Base-by-base conservation (phyloP, 2,797 vertebrate genomes). In the Phataginus tetradactyla region DNA sequence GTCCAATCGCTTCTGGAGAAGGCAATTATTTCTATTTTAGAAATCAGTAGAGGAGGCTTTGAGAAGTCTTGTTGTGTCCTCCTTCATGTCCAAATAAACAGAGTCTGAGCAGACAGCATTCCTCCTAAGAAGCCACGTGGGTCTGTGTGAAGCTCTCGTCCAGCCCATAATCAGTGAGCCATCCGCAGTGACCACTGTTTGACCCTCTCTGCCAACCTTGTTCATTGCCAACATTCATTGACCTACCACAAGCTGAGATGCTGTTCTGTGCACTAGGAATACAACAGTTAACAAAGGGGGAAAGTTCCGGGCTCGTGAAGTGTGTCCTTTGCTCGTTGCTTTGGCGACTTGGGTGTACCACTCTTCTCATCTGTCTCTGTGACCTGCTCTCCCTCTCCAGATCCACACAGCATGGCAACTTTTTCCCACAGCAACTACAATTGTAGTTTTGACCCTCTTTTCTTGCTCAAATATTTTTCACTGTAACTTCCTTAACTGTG, bases 381-480 rank as follows among this genome's bases (percentile, higher is more conserved):
- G 29, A 7, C 32, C 42, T 57, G n/a, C 64, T 59, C 20, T 55
- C 42, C 18, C 8, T 3, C 32, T 23, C 53, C 53, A 10, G 59
- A 18, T 32, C 45, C 20, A 79, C 57, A 25, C 0, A 7, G 12
- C 8, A 10, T 1, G 1, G 45, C 55, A 71, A 39, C 49, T 18
- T 27, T 25, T 68, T 9, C 45, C 45, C 45, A 45, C 45, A 45
- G 45, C 45, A 25, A 34, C 4, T 63, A 9, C 34, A 37, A 15
- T 61, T 51, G 59, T 84, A n/a, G 45, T 51, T 63, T 45, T 45
- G 11, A 45, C 11, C 12, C 32, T 86, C 32, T 88, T 80, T 87
- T 90, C 53, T 95, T 78, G 53, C 57, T 83, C n/a, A 49, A 64
- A 66, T 25, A 23, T 55, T 90, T 86, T 71, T 91, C 64, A 64